Percentiles rank a stretch among this genome's conserved stretches.
phyloP scores from a whole-genome alignment of 2,888 invertebrate species.

The Cantharis flavilabris region DNA sequence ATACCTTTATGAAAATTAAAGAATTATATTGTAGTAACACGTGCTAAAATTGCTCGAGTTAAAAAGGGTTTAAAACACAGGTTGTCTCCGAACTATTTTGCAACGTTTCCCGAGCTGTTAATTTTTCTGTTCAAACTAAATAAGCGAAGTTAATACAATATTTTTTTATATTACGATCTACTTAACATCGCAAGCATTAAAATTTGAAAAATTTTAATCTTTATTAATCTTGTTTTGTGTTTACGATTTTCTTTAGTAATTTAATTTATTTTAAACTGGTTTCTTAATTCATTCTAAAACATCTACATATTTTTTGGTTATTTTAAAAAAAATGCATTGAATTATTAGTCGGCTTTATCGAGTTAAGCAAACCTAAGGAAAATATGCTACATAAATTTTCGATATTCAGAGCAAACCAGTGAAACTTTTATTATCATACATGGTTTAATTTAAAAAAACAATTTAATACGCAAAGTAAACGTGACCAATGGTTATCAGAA shows the following conservation, averaged over 20 bases:
- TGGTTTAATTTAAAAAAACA: neutral
- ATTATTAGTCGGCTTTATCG: neutral
- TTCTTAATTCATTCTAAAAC: neutral
- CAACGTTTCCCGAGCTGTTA: neutral
- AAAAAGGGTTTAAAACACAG: neutral
- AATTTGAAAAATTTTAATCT: neutral
- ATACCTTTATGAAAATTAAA: slow-evolving; percentile 24
- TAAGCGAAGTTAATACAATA: neutral
- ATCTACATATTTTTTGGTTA: neutral
- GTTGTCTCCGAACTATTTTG: neutral
- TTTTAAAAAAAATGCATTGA: neutral
- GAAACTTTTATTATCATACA: neutral
- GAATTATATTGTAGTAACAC: slow-evolving; percentile 15
- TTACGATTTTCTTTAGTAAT: neutral
- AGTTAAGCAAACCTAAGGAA: neutral
- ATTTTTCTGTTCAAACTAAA: neutral
- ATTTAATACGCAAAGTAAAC: neutral
- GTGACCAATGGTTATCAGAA: neutral
- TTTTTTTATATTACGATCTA: neutral
- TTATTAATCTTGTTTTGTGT: neutral
- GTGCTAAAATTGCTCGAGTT: neutral
- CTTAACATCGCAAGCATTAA: neutral
- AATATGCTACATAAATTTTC: neutral
- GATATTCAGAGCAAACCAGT: neutral
- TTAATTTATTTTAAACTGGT: neutral